phyloP scores from a whole-genome alignment of 1,140 invertebrate species.

The Polyergus mexicanus region DNA sequence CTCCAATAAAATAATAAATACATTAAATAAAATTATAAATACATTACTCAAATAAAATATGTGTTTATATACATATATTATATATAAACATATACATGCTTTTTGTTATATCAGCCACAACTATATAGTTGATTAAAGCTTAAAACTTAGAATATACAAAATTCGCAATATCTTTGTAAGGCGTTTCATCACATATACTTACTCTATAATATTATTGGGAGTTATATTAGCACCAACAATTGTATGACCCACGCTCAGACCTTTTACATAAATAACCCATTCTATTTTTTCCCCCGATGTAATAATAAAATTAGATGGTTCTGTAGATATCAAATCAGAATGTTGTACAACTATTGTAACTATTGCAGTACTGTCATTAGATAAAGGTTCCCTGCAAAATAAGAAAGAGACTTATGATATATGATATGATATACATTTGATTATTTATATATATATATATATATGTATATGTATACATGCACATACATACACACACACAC shows the following conservation, averaged over 20 bases:
- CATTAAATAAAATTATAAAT: too few species aligned
- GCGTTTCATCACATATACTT: constrained; percentile 74
- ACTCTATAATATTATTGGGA: constrained; percentile 84
- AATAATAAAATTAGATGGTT: constrained; percentile 74
- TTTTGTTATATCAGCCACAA: neutral
- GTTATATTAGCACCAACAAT: constrained; percentile 87
- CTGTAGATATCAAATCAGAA: constrained; percentile 76
- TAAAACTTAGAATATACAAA: neutral
- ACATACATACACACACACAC: too few species aligned
- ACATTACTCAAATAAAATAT: too few species aligned
- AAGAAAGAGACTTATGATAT: constrained; percentile 49
- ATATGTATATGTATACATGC: too few species aligned
- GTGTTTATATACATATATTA: too few species aligned
- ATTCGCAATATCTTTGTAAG: neutral
- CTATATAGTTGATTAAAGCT: neutral
- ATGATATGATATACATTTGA: constrained; percentile 76
- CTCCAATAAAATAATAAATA: too few species aligned
- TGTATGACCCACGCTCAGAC: constrained; percentile 87
- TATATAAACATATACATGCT: neutral
- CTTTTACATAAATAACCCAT: constrained; percentile 87
- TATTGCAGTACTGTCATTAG: constrained; percentile 73
- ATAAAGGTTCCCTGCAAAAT: constrained; percentile 68
- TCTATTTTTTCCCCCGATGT: constrained; percentile 60
- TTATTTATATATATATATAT: constrained; percentile 1
- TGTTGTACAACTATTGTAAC: constrained; percentile 80